Percentiles rank a stretch among this genome's conserved stretches.
phyloP scores from a whole-genome alignment of 2,113 vertebrate genomes.

The Leptobrachium leishanense region DNA sequence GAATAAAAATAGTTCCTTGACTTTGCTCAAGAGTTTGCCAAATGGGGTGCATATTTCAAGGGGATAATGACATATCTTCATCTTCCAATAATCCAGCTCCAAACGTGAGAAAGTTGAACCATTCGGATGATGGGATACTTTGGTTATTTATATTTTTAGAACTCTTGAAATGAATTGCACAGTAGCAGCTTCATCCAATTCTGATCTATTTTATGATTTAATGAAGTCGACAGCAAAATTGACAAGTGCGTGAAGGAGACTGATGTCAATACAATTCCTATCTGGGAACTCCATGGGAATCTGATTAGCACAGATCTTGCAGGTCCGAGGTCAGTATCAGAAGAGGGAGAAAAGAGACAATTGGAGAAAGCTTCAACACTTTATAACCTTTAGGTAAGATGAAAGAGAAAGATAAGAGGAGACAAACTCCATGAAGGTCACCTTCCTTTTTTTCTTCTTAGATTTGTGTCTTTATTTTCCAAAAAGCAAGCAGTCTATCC shows the following conservation, averaged over 20 bases:
- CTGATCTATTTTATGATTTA: slow-evolving; percentile 64
- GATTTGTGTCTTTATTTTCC: too few species aligned
- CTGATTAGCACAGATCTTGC: slow-evolving; percentile 61
- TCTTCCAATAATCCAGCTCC: too few species aligned
- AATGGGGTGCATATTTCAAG: too few species aligned
- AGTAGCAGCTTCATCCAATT: slow-evolving; percentile 62
- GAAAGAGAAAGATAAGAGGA: accelerated
- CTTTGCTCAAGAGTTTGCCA: too few species aligned
- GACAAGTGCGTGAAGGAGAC: slow-evolving; percentile 63
- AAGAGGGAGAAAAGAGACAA: background rate
- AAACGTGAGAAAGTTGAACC: background rate
- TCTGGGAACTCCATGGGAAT: slow-evolving; percentile 55
- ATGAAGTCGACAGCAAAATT: slow-evolving; percentile 64
- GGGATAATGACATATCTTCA: too few species aligned
- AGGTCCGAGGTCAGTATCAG: background rate
- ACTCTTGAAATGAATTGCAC: slow-evolving; percentile 53
- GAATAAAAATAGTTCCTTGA: too few species aligned
- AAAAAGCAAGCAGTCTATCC: too few species aligned
- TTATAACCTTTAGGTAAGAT: background rate
- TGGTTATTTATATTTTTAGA: slow-evolving; percentile 1
- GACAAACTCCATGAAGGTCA: slow-evolving; percentile 8
- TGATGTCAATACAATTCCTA: slow-evolving; percentile 59
- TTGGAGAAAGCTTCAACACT: background rate
- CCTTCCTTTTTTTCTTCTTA: background rate
- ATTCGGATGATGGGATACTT: background rate